phyloP scores from a whole-genome alignment of 2,888 invertebrate species.

The Sesia apiformis region DNA sequence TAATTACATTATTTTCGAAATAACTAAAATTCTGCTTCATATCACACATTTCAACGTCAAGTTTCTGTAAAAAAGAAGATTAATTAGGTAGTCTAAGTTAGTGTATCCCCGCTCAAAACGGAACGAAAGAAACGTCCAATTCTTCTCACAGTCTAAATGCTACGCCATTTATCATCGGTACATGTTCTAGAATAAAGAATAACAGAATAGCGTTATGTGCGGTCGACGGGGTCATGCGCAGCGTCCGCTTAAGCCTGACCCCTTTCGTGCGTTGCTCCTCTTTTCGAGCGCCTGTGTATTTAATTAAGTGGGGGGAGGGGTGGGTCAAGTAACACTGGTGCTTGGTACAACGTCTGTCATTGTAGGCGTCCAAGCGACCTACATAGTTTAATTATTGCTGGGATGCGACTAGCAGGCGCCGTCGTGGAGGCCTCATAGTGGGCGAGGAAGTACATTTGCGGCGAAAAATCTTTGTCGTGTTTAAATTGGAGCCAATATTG shows the following conservation, averaged over 20 bases:
- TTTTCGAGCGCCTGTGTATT: conserved; percentile 14
- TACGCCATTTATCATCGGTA: conserved; percentile 17
- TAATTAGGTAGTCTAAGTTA: background rate
- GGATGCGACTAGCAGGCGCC: conserved; percentile 66
- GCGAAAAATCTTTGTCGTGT: conserved; percentile 7
- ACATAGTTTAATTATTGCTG: conserved; percentile 67
- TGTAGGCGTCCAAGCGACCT: conserved; percentile 65
- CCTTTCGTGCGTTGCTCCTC: conserved; percentile 13
- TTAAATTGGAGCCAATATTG: too few relatives aligned
- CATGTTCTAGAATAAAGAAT: conserved; percentile 49
- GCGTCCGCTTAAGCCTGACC: conserved; percentile 30
- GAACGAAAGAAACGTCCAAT: background rate
- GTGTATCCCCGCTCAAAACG: background rate
- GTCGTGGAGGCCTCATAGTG: conserved; percentile 36
- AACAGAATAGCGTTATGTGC: conserved; percentile 32
- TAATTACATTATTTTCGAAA: too few relatives aligned
- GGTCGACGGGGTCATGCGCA: conserved; percentile 39
- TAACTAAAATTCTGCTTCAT: too few relatives aligned
- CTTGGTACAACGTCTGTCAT: conserved; percentile 40
- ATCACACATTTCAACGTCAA: too few relatives aligned
- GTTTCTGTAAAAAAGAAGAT: too few relatives aligned
- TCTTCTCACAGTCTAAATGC: conserved; percentile 12
- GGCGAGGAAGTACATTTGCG: conserved; percentile 41
- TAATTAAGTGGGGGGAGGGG: conserved; percentile 34
- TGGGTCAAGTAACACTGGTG: conserved; percentile 31